Evolutionary conservation across 2,888 invertebrate genomes (phyloP).

Genomic region (Dryococelus australis): DNA sequence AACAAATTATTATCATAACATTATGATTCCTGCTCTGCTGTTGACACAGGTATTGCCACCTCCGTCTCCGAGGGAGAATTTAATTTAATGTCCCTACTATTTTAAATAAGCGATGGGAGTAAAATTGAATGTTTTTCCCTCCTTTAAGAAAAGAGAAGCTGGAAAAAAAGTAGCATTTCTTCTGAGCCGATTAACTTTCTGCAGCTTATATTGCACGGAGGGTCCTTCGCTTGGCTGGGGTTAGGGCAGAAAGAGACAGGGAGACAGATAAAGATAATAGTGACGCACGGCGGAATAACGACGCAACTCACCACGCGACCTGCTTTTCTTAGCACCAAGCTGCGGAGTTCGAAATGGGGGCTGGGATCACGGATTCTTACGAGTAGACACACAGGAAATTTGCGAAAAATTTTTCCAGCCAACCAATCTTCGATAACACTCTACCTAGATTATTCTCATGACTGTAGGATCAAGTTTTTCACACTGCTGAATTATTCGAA

Average conservation of each 20-base stretch:
- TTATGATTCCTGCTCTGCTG: background rate
- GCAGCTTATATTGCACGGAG: background rate
- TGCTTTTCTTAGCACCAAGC: no score
- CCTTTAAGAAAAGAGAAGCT: background rate
- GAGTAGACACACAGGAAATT: no score
- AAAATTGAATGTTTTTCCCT: conserved; percentile 16
- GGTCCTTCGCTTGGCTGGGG: background rate
- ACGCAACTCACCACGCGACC: background rate
- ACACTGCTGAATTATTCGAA: no score
- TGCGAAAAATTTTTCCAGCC: no score
- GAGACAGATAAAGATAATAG: conserved; percentile 10
- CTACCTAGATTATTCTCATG: no score
- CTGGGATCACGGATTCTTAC: no score
- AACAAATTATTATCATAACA: no score
- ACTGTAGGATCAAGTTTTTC: no score
- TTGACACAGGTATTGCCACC: background rate
- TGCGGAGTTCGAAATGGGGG: no score
- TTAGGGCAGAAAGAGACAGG: background rate
- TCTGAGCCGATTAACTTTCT: conserved; percentile 16
- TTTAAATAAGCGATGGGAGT: conserved; percentile 4
- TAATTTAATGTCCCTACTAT: conserved; percentile 2
- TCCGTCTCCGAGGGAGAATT: background rate
- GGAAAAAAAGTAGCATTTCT: conserved; percentile 1
- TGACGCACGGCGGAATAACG: background rate
- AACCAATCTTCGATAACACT: no score